Evolutionary conservation across 2,113 vertebrate species (phyloP).

Genomic region (Microcebus ravelobensis): DNA sequence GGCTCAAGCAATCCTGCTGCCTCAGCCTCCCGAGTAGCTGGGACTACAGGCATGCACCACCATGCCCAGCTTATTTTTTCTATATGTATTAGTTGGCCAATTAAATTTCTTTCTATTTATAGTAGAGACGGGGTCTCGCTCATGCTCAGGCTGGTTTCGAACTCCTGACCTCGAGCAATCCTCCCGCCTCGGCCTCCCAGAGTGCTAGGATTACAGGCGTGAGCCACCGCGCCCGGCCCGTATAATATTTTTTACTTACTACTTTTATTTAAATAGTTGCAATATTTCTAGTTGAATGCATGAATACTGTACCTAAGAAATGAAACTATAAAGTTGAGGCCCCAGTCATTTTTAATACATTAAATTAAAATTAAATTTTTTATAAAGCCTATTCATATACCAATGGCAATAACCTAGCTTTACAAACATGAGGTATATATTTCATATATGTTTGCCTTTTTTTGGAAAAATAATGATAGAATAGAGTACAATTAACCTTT

Average conservation of each 20-base stretch:
- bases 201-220: no score
- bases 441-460: background rate
- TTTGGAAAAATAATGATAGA: background rate
- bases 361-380: background rate
- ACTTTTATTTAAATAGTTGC: slow-evolving; percentile 11
- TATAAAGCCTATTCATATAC: background rate
- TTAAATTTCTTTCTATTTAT: no score
- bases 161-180: no score
- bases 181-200: no score
- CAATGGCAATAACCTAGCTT: background rate
- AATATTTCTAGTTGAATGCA: background rate
- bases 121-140: no score
- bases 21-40: no score
- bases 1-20: no score
- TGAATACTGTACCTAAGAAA: background rate
- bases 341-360: background rate
- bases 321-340: background rate
- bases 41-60: no score
- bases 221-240: no score
- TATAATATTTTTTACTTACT: background rate
- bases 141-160: no score
- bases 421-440: background rate
- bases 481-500: background rate
- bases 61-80: no score
- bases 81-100: no score